phyloP scores from a whole-genome alignment of 2,797 vertebrate species.

The Crax fasciolata region DNA sequence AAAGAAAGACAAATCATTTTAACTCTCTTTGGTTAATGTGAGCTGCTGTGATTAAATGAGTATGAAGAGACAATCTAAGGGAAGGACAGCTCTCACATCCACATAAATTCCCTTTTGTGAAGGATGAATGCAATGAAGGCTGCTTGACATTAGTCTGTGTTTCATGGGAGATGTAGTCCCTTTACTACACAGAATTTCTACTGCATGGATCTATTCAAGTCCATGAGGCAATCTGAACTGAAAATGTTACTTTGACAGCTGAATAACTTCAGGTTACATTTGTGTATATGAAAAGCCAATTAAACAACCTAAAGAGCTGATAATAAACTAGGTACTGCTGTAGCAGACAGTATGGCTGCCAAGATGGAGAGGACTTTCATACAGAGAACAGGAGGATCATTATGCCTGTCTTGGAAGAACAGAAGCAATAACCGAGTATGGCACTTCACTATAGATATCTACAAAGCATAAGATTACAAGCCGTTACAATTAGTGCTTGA shows the following conservation, averaged over 20 bases:
- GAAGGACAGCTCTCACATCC: not conserved
- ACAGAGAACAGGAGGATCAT: not conserved
- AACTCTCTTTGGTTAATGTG: not conserved
- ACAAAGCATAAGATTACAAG: not conserved
- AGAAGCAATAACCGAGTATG: not conserved
- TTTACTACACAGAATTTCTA: not conserved
- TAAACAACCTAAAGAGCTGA: not conserved
- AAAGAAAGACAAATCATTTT: not conserved
- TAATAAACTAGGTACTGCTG: not conserved
- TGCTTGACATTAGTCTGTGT: not conserved
- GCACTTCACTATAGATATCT: not conserved
- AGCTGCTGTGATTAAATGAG: conserved; percentile 30
- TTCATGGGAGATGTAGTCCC: not conserved
- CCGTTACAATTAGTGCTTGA: not conserved
- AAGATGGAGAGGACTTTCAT: not conserved
- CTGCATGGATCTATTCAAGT: not conserved
- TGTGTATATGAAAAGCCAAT: not conserved
- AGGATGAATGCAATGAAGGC: not conserved
- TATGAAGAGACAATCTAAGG: conserved; percentile 6
- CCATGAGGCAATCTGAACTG: not conserved
- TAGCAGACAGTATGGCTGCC: not conserved
- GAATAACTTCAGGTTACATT: not conserved
- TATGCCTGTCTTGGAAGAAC: not conserved
- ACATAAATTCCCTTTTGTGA: not conserved
- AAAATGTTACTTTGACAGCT: not conserved